Evolutionary conservation across 1,140 invertebrate species (phyloP), one percentile per base, ranked within the genome.

Genomic region (Prorops nasuta): DNA sequence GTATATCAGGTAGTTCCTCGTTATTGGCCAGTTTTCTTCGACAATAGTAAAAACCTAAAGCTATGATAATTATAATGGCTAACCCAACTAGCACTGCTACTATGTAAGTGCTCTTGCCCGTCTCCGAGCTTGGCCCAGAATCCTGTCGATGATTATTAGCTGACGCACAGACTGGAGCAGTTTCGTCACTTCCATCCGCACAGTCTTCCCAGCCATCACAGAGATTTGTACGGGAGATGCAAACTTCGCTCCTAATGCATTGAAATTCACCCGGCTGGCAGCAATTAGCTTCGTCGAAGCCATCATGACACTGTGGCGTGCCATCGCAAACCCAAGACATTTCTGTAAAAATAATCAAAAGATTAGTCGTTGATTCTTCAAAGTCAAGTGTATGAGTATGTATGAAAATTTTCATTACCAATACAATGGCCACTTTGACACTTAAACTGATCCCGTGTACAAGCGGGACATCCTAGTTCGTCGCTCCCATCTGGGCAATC

Each of bases 401-500:
- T 28, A 6, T n/a, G n/a, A 14, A 40, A 46, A 19, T 31, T 38
- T 36, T 21, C 39, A 68, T 85, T 79, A 75, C 86, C 86, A 17
- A 91, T 89, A 63, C 90, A 93, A n/a, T 86, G 82, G 7, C 85
- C 86, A 65, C 85, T 86, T 45, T 81, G 79, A 54, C 90, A 93
- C 36, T 81, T 79, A 54, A 91, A 93, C 55, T 89, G 84, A 59
- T 88, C 82, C 2, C 75, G 73, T 3, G 63, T 69, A 64, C 86
- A 88, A 1, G 72, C 72, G 1, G 83, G 79, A 64, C 89, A 91
- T n/a, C 83, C 83, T 2, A 82, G 72, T 72, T 94, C 91, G 64
- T 94, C 91, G 2, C 87, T 89, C 14, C 84, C 84, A 69, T 94
- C 91, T 1, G 80, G 76, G 77, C 94, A 97, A 70, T 98, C 92